Percentiles rank a stretch among this genome's conserved stretches.
phyloP scores from a whole-genome alignment of 2,113 vertebrate genomes.

The Condylura cristata region DNA sequence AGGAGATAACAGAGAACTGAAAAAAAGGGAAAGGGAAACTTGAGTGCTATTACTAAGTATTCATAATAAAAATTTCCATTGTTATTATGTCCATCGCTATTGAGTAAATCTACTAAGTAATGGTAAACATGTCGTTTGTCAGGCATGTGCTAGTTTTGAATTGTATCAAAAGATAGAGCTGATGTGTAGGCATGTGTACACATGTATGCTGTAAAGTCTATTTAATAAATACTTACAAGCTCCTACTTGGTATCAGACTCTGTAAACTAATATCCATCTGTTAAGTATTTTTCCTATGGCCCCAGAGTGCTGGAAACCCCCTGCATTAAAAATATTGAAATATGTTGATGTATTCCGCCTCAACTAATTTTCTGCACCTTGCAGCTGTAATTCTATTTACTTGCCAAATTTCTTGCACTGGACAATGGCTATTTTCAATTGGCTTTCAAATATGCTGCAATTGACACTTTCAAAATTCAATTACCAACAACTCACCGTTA shows the following conservation, averaged over 20 bases:
- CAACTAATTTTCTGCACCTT: conserved; percentile 21
- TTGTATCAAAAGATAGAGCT: not conserved
- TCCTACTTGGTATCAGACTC: not conserved
- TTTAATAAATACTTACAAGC: not conserved
- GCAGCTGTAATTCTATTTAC: not conserved
- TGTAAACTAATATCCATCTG: not conserved
- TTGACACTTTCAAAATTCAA: not conserved
- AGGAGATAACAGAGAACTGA: not conserved
- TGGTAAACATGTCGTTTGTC: not conserved
- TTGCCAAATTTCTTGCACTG: not conserved
- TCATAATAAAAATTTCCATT: not conserved
- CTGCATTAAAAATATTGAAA: conserved; percentile 31
- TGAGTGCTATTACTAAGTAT: not conserved
- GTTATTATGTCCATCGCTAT: not conserved
- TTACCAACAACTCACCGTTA: not conserved
- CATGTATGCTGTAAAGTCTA: not conserved
- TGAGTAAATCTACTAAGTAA: not conserved
- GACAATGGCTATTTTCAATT: conserved; percentile 1
- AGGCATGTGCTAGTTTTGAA: not conserved
- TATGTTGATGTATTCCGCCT: not conserved
- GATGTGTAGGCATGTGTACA: not conserved
- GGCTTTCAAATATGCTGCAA: not conserved
- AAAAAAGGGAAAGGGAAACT: not conserved
- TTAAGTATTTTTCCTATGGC: not conserved
- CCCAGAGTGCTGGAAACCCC: not conserved